Conservation (phyloP, 2,797 vertebrate species). For the Sebastes steindachneri region DNA sequence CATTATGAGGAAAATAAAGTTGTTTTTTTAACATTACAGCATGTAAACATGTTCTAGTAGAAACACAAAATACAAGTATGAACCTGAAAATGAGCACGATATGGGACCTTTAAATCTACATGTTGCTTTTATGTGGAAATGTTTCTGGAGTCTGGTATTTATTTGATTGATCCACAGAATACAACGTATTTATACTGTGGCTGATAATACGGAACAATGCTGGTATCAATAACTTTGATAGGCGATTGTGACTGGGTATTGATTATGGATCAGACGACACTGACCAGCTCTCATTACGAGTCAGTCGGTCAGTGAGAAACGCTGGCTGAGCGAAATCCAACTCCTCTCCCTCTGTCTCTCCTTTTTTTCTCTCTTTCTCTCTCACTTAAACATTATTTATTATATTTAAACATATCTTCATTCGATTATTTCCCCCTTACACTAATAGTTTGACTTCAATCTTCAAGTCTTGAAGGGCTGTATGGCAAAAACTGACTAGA, state of each 20-base stretch:
- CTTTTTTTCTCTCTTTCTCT: neutral
- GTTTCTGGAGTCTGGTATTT: neutral
- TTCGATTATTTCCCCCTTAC: neutral
- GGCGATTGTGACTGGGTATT: constrained; percentile 60
- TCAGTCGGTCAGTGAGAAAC: constrained; percentile 43
- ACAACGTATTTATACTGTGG: neutral
- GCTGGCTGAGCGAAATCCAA: constrained; percentile 60
- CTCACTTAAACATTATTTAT: neutral
- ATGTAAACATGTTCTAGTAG: too few relatives aligned
- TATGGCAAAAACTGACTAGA: neutral
- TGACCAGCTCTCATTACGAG: constrained; percentile 61
- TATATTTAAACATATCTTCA: too few relatives aligned
- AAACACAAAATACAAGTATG: too few relatives aligned
- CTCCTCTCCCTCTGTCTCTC: constrained; percentile 13
- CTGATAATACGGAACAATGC: constrained; percentile 26
- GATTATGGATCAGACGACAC: constrained; percentile 71
- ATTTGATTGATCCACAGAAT: neutral
- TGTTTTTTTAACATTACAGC: too few relatives aligned
- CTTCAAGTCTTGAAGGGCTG: neutral
- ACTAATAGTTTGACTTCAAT: neutral
- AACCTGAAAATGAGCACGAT: too few relatives aligned
- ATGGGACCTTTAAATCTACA: neutral
- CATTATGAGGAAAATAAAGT: too few relatives aligned
- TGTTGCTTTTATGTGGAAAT: neutral
- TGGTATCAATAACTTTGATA: constrained; percentile 73